Evolutionary conservation across 2,888 invertebrate species (phyloP).

Genomic region (Uropetala carovei): DNA sequence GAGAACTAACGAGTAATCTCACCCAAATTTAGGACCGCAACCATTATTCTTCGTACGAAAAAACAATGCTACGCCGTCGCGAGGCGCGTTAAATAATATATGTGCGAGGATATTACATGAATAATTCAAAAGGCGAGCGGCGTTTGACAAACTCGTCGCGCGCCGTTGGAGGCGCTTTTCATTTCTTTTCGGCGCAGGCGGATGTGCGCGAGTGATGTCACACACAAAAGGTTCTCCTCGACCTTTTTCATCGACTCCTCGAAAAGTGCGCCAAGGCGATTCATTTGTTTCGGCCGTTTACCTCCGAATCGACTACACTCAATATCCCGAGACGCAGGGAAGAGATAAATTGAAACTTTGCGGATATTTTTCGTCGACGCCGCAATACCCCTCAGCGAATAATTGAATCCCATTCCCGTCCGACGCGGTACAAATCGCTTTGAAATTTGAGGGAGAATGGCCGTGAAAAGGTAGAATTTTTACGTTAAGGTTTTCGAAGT

Average conservation of each 20-base stretch:
- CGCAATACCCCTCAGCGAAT: not conserved
- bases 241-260: not conserved
- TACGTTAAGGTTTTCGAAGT: no score
- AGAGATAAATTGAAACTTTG: not conserved
- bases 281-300: slow-evolving; percentile 31
- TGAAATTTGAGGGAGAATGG: no score
- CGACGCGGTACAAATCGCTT: no score
- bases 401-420: no score
- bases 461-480: no score
- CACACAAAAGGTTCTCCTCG: not conserved
- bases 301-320: slow-evolving; percentile 1
- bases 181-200: not conserved
- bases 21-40: not conserved
- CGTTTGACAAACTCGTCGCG: not conserved
- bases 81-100: not conserved
- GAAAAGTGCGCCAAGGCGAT: not conserved
- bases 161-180: not conserved
- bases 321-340: not conserved
- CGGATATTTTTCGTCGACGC: not conserved
- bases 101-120: not conserved
- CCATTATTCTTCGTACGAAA: not conserved
- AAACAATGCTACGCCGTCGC: not conserved
- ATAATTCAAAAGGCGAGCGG: not conserved
- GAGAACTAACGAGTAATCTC: not conserved
- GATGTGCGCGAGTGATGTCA: not conserved